phyloP scores from a whole-genome alignment of 2,113 vertebrate species.

The Sinocyclocheilus anophthalmus region DNA sequence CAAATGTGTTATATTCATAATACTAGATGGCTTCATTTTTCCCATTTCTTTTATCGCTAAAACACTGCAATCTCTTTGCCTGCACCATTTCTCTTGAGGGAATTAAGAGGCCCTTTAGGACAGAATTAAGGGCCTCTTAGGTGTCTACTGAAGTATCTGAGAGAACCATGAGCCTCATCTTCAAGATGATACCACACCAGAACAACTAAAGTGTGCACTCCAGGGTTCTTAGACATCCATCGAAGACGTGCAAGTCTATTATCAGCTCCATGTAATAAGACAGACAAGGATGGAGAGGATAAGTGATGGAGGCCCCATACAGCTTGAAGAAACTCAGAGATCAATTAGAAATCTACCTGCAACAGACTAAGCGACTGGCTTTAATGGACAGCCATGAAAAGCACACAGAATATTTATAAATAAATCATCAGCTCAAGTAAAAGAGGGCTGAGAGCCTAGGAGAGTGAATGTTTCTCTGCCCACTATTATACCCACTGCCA shows the following conservation, averaged over 20 bases:
- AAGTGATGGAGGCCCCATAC: conserved; percentile 5
- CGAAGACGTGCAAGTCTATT: neutral
- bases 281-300: conserved; percentile 38
- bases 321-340: conserved; percentile 31
- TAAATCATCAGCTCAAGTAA: conserved; percentile 58
- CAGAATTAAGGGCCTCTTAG: conserved; percentile 55
- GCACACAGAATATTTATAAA: conserved; percentile 57
- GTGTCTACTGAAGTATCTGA: conserved; percentile 51
- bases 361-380: conserved; percentile 49
- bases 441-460: conserved; percentile 43
- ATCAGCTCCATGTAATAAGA: conserved; percentile 24
- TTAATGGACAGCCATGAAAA: conserved; percentile 55
- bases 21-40: neutral
- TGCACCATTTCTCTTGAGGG: neutral
- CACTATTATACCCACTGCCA: conserved; percentile 56
- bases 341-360: conserved; percentile 49
- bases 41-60: neutral
- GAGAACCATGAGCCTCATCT: conserved; percentile 41
- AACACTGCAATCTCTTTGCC: neutral
- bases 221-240: conserved; percentile 9
- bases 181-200: conserved; percentile 15
- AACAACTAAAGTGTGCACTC: conserved; percentile 4
- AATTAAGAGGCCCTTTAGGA: conserved; percentile 53
- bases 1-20: neutral
- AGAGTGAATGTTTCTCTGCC: conserved; percentile 52